A percentile compares a stretch with the other conserved stretches of the same genome.
Conservation (phyloP, 2,888 invertebrate species). For the Phlogophora meticulosa region DNA sequence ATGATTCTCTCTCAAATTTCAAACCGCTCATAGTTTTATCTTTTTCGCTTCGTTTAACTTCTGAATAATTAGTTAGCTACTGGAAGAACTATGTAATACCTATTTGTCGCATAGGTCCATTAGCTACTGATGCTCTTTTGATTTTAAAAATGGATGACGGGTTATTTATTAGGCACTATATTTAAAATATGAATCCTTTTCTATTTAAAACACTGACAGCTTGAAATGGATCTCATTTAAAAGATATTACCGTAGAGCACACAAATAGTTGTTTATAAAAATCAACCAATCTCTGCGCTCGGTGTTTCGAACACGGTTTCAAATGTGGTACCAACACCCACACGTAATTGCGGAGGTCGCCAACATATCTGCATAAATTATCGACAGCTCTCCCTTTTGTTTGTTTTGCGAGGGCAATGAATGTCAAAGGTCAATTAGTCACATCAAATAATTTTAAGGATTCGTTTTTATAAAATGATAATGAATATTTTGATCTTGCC, state of each 20-base stretch:
- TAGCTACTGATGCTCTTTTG: background rate
- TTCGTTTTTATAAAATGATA: conserved; percentile 2
- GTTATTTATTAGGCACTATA: background rate
- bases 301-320: conserved; percentile 21
- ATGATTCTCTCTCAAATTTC: conserved; percentile 24
- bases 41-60: conserved; percentile 25
- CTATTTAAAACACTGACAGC: background rate
- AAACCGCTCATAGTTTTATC: conserved; percentile 29
- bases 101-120: background rate
- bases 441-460: conserved; percentile 17
- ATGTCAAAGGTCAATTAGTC: conserved; percentile 45
- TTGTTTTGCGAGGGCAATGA: conserved; percentile 54
- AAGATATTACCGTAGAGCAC: conserved; percentile 10
- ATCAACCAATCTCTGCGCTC: conserved; percentile 16
- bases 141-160: conserved; percentile 4
- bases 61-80: background rate
- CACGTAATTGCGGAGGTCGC: conserved; percentile 61
- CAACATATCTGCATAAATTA: conserved; percentile 66
- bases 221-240: background rate
- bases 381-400: conserved; percentile 69
- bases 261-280: conserved; percentile 15
- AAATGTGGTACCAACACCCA: conserved; percentile 53
- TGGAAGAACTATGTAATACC: background rate
- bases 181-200: background rate
- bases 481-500: background rate